These are phyloP conservation scores for Apotomis turbidana DNA, from an alignment of 2,888 invertebrate genomes.

Conservation along the genomic window DNA sequence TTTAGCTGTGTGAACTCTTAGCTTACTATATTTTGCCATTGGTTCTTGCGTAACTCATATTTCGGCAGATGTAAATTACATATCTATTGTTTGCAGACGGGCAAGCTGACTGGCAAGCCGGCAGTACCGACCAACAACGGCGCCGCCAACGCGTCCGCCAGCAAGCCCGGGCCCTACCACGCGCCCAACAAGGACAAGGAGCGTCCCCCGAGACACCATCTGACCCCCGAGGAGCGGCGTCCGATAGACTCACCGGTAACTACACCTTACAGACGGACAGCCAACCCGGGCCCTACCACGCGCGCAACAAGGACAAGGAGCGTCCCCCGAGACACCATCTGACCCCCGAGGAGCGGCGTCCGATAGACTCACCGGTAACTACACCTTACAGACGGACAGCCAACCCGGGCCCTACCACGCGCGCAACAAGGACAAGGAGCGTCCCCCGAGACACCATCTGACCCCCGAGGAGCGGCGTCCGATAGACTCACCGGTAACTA, in stretches of 20 bases:
- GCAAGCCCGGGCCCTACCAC: slow-evolving; percentile 45
- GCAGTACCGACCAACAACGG: slow-evolving; percentile 55
- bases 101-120: slow-evolving; percentile 83
- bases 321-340: slow-evolving; percentile 42
- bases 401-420: too few relatives aligned
- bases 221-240: slow-evolving; percentile 50
- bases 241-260: slow-evolving; percentile 44
- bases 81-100: slow-evolving; percentile 65
- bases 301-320: too few relatives aligned
- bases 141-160: slow-evolving; percentile 50
- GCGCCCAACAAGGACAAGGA: slow-evolving; percentile 38
- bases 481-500: slow-evolving; percentile 11
- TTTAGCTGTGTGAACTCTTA: too few relatives aligned
- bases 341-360: slow-evolving; percentile 48
- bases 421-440: slow-evolving; percentile 44
- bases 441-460: slow-evolving; percentile 43
- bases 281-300: too few relatives aligned
- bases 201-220: slow-evolving; percentile 43
- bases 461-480: slow-evolving; percentile 42
- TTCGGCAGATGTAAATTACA: background rate
- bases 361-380: slow-evolving; percentile 31
- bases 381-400: too few relatives aligned
- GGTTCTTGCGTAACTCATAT: too few relatives aligned
- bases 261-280: background rate
- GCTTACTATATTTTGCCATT: too few relatives aligned